A percentile compares a stretch with the other conserved stretches of the same genome.
phyloP scores from a whole-genome alignment of 2,888 invertebrate species.

The Marronus borbonicus region DNA sequence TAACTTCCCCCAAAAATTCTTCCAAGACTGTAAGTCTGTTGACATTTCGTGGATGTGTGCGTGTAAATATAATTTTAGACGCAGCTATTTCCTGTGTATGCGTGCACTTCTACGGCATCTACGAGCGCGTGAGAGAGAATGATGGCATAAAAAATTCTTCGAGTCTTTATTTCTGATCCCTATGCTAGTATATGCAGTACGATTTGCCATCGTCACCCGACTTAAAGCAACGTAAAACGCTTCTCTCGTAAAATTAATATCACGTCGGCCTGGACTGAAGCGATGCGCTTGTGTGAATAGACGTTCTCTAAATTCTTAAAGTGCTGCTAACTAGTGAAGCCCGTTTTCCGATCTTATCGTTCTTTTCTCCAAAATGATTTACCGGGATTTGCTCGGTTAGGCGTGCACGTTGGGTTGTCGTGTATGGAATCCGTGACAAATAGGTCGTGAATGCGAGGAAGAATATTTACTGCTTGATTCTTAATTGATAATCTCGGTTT shows the following conservation, averaged over 20 bases:
- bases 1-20: background rate
- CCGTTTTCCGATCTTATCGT: conserved; percentile 23
- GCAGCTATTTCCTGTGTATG: conserved; percentile 59
- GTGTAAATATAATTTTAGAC: conserved; percentile 59
- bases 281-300: conserved; percentile 29
- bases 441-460: background rate
- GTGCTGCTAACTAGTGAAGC: conserved; percentile 15
- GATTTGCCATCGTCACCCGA: conserved; percentile 9
- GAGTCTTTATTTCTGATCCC: conserved; percentile 39
- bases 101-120: conserved; percentile 6
- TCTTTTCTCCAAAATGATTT: conserved; percentile 26
- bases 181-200: background rate
- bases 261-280: conserved; percentile 26
- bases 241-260: conserved; percentile 40
- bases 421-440: background rate
- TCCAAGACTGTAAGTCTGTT: conserved; percentile 10
- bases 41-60: conserved; percentile 35
- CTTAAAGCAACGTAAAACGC: conserved; percentile 4
- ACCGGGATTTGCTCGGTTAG: conserved; percentile 11
- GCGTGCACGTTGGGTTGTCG: background rate
- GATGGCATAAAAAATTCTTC: conserved; percentile 39
- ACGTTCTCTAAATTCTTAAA: conserved; percentile 37
- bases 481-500: conserved; percentile 17
- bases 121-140: conserved; percentile 44
- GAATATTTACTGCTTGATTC: conserved; percentile 9